phyloP scores from a whole-genome alignment of 2,888 invertebrate species.

The Amiota minor region DNA sequence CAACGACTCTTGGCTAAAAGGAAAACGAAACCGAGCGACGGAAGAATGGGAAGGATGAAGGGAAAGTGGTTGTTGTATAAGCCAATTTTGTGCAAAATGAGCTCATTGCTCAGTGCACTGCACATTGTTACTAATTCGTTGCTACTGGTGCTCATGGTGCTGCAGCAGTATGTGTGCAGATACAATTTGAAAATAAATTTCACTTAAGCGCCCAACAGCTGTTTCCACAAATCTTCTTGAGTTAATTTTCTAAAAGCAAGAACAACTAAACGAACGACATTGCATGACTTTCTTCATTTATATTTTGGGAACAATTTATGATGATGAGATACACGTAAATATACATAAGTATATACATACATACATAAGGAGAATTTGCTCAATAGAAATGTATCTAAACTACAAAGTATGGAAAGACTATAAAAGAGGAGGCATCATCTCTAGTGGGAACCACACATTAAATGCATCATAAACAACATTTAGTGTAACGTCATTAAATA shows the following conservation, averaged over 20 bases:
- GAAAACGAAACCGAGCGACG: neutral
- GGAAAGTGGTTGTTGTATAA: neutral
- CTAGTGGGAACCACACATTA: neutral
- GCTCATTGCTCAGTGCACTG: neutral
- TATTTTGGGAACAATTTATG: constrained; percentile 2
- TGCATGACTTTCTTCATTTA: neutral
- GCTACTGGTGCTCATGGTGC: neutral
- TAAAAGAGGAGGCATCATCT: neutral
- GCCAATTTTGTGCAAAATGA: constrained; percentile 14
- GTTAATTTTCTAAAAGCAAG: neutral
- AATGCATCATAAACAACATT: neutral
- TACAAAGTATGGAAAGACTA: neutral
- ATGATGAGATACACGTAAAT: too few relatives aligned
- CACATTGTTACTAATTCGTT: neutral
- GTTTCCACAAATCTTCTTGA: constrained; percentile 25
- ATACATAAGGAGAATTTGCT: neutral
- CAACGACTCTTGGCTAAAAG: neutral
- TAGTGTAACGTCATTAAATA: neutral
- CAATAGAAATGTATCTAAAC: neutral
- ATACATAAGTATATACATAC: neutral
- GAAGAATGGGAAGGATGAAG: neutral
- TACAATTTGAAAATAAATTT: constrained; percentile 22
- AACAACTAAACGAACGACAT: neutral
- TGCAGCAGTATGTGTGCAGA: neutral
- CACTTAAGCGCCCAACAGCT: constrained; percentile 25